These are phyloP conservation scores for Phyllopteryx taeniolatus DNA, from an alignment of 2,113 vertebrate genomes.

Conservation along the genomic window DNA sequence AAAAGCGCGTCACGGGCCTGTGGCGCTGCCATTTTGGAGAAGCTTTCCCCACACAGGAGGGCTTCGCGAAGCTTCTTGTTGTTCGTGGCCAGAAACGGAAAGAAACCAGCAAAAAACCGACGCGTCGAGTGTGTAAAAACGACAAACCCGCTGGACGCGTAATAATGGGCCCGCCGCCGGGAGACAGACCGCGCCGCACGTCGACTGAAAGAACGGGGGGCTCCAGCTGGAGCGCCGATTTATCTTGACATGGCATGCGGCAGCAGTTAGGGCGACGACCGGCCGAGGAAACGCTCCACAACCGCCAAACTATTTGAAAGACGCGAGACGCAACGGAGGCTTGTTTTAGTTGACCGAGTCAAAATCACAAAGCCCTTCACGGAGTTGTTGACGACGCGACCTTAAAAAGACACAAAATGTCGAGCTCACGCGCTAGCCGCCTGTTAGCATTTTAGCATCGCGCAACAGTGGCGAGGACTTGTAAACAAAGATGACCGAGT, in stretches of 20 bases:
- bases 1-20: conserved; percentile 29
- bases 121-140: conserved; percentile 38
- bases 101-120: conserved; percentile 11
- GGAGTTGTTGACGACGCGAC: conserved; percentile 12
- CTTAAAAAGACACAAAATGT: conserved; percentile 49
- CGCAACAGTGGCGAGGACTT: conserved; percentile 14
- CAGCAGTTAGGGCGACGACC: conserved; percentile 70
- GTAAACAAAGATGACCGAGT: conserved; percentile 9
- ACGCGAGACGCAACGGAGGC: conserved; percentile 1
- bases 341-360: neutral
- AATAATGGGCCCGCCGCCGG: conserved; percentile 79
- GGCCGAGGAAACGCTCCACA: conserved; percentile 69
- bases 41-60: conserved; percentile 36
- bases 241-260: conserved; percentile 98
- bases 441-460: conserved; percentile 3
- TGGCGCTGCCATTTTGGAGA: conserved; percentile 76
- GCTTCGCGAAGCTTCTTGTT: conserved; percentile 24
- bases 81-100: conserved; percentile 21
- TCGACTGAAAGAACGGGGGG: conserved; percentile 85
- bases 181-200: conserved; percentile 81
- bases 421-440: conserved; percentile 39
- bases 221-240: conserved; percentile 87
- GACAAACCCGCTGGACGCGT: conserved; percentile 64
- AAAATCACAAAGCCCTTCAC: neutral
- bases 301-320: conserved; percentile 49